A percentile compares a stretch with the other conserved stretches of the same genome.
phyloP scores from a whole-genome alignment of 1,140 invertebrate genomes.

The Maconellicoccus hirsutus region DNA sequence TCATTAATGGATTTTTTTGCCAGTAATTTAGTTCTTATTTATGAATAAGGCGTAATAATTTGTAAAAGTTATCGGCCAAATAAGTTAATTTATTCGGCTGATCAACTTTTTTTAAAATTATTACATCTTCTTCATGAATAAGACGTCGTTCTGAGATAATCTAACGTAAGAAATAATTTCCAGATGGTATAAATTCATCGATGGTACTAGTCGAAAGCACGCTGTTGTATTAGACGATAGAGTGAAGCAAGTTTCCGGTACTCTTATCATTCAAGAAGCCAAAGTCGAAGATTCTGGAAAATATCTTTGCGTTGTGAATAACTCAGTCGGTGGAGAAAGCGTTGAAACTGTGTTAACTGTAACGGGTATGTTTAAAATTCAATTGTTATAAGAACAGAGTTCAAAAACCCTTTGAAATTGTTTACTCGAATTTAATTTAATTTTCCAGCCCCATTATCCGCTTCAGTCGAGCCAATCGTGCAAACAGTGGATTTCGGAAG shows the following conservation, averaged over 20 bases:
- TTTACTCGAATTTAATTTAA: background rate
- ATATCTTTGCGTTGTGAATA: constrained; percentile 87
- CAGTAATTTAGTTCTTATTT: constrained; percentile 7
- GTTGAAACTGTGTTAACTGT: constrained; percentile 86
- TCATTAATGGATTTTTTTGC: constrained; percentile 32
- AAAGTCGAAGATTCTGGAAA: constrained; percentile 85
- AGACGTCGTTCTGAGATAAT: background rate
- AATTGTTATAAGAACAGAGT: too few relatives aligned
- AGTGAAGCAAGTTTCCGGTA: constrained; percentile 86
- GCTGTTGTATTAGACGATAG: constrained; percentile 72
- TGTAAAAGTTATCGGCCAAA: background rate
- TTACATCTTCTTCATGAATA: too few relatives aligned
- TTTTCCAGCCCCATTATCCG: constrained; percentile 60
- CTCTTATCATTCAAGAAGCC: constrained; percentile 79
- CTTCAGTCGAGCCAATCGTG: constrained; percentile 73
- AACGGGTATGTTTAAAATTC: constrained; percentile 42
- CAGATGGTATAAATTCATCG: constrained; percentile 90
- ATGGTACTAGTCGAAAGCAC: constrained; percentile 68
- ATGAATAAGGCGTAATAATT: background rate
- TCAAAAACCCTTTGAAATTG: background rate
- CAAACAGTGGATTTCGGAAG: constrained; percentile 88
- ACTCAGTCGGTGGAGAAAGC: constrained; percentile 82
- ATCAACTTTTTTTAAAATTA: constrained; percentile 23
- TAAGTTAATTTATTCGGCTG: background rate
- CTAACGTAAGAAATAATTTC: background rate